Evolutionary conservation across 35 echinoderm and acorn worm genomes (phyloP).

Genomic region (Chiridota heheva): DNA sequence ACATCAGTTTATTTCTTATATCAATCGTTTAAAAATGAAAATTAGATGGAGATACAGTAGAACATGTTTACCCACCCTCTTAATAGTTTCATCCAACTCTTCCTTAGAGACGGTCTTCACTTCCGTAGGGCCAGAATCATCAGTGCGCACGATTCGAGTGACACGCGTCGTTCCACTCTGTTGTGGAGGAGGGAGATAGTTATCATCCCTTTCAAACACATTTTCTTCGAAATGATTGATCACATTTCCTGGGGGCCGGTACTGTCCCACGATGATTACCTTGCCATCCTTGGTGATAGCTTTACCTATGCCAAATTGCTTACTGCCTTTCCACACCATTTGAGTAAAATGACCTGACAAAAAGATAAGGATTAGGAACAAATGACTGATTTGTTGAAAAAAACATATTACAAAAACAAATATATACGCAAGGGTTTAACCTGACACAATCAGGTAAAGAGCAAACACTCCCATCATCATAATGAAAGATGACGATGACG

Average conservation of each 20-base stretch:
- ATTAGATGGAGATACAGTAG: too few relatives aligned
- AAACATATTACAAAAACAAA: not conserved
- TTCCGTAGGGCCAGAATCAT: constrained; percentile 27
- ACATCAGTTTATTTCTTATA: too few relatives aligned
- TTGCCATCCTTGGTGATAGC: constrained; percentile 77
- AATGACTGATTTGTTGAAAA: not conserved
- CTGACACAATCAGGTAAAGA: too few relatives aligned
- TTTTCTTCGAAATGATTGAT: constrained; percentile 81
- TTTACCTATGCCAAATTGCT: constrained; percentile 89
- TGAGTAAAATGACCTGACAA: constrained; percentile 90
- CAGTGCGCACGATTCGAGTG: constrained; percentile 24
- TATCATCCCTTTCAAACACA: constrained; percentile 67
- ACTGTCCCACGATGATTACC: constrained; percentile 82
- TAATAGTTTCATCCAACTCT: constrained; percentile 43
- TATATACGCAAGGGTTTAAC: too few relatives aligned
- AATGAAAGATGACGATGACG: not conserved
- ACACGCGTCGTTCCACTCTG: constrained; percentile 9
- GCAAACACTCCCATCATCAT: not conserved
- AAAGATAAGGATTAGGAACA: not conserved
- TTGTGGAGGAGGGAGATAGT: constrained; percentile 54
- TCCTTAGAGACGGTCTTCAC: constrained; percentile 16
- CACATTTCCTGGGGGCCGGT: constrained; percentile 86
- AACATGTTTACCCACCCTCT: constrained; percentile 2
- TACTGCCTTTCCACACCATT: constrained; percentile 92
- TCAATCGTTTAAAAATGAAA: too few relatives aligned